A percentile compares a stretch with the other conserved stretches of the same genome.
Conservation (phyloP, 2,797 vertebrate species). For the Enoplosus armatus region DNA sequence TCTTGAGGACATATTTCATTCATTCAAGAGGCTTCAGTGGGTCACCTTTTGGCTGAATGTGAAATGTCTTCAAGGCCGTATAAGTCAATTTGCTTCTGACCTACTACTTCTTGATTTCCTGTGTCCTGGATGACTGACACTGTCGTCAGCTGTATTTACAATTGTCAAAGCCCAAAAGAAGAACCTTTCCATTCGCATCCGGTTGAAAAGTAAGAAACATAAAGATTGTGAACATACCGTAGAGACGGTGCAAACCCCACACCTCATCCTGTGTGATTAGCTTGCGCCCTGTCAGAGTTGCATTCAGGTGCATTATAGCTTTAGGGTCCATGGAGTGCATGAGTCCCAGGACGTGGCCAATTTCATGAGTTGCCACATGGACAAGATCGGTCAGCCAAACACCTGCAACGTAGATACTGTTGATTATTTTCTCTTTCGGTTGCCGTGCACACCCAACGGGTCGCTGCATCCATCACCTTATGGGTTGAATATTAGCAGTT, state of each 20-base stretch:
- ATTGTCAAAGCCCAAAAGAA: not conserved
- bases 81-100: not conserved
- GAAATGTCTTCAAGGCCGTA: slow-evolving; percentile 8
- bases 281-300: slow-evolving; percentile 94
- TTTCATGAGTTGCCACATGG: slow-evolving; percentile 96
- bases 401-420: slow-evolving; percentile 80
- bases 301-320: slow-evolving; percentile 97
- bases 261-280: slow-evolving; percentile 95
- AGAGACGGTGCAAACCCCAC: slow-evolving; percentile 96
- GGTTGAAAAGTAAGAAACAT: not conserved
- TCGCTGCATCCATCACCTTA: slow-evolving; percentile 20
- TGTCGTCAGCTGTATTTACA: not conserved
- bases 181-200: not conserved
- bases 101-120: not conserved
- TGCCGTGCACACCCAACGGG: not conserved
- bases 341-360: slow-evolving; percentile 94
- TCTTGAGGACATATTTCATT: slow-evolving; percentile 6
- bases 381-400: slow-evolving; percentile 98
- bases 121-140: not conserved
- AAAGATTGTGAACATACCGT: slow-evolving; percentile 82
- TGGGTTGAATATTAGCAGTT: not conserved
- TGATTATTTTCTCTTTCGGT: slow-evolving; percentile 34
- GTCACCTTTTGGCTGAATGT: slow-evolving; percentile 8
- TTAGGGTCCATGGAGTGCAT: slow-evolving; percentile 95
- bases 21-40: not conserved